Evolutionary conservation across 2,113 vertebrate species (phyloP), one percentile per base, ranked within the genome.

Genomic region (Myotis brandtii): DNA sequence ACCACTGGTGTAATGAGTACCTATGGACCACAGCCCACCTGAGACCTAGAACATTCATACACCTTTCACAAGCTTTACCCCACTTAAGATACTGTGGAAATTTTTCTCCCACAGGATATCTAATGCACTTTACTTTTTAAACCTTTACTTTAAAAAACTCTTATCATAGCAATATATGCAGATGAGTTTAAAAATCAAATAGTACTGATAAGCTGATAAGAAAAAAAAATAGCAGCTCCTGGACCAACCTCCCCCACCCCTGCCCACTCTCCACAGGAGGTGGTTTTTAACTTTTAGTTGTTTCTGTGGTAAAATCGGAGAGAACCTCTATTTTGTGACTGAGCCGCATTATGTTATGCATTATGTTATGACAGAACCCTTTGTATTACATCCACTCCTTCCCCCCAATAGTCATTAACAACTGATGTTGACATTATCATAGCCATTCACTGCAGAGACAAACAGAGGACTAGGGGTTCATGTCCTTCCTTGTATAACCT

Each of bases 61-160:
- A 50, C 48, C 37, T 66, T 89, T 37, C 21, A n/a, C 7, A 56
- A 83, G 27, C 34, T 34, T 48, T 25, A 46, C n/a, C 32, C 21
- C 4, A 67, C 10, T 81, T 77, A 25, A 77, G 18, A 81, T 50
- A 76, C 27, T 34, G 2, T 21, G 12, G 46, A 32, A 82, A 79
- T 40, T 30, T 50, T 40, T 66, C 73, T 84, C 43, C 25, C 37
- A 50, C 48, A 80, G 23, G 30, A 46, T 56, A 89, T 16, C 54
- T 50, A 48, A 92, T 32, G 9, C 16, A 17, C 37, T 64, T 90
- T 8, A 37, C 12, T 70, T 73, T 88, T 86, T 40, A 91, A 85
- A 52, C 16, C 40, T 66, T 86, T 54, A 77, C 13, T 37, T 88
- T 56, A 52, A 76, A 95, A 94, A 66, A 23, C 69, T n/a, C 70